Evolutionary conservation across 2,888 invertebrate genomes (phyloP).

Genomic region (Matsumyia berberina): DNA sequence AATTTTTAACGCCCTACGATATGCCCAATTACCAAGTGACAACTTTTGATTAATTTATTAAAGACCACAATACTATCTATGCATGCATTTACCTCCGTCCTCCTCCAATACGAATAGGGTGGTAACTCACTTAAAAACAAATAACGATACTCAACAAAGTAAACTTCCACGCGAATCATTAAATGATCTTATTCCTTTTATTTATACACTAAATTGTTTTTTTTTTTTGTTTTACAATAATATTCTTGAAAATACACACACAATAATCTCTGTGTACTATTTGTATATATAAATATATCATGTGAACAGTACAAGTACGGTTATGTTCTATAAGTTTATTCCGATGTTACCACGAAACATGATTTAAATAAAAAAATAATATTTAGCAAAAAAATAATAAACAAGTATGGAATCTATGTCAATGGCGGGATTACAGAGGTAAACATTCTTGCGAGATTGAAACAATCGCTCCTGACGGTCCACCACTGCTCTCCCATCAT

Average conservation of each 20-base stretch:
- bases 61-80: no score
- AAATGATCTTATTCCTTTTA: constrained; percentile 68
- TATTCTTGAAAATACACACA: constrained; percentile 71
- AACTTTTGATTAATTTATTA: no score
- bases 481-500: neutral
- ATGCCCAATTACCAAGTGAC: no score
- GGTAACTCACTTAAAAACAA: no score
- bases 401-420: constrained; percentile 10
- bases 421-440: constrained; percentile 54
- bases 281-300: constrained; percentile 59
- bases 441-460: constrained; percentile 16
- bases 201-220: constrained; percentile 70
- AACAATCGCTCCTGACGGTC: constrained; percentile 15
- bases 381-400: constrained; percentile 25
- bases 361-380: constrained; percentile 39
- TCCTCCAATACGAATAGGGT: no score
- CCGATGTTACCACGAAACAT: constrained; percentile 51
- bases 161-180: constrained; percentile 38
- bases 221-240: constrained; percentile 71
- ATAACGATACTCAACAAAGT: neutral
- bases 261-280: constrained; percentile 56
- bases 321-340: constrained; percentile 44
- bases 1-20: no score
- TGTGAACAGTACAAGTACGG: constrained; percentile 62
- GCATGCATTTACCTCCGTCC: no score